Percentiles rank a stretch among this genome's conserved stretches.
Conservation (phyloP, 37 sponge, comb jelly and placozoan genomes). For the Aphrocallistes beatrix region DNA sequence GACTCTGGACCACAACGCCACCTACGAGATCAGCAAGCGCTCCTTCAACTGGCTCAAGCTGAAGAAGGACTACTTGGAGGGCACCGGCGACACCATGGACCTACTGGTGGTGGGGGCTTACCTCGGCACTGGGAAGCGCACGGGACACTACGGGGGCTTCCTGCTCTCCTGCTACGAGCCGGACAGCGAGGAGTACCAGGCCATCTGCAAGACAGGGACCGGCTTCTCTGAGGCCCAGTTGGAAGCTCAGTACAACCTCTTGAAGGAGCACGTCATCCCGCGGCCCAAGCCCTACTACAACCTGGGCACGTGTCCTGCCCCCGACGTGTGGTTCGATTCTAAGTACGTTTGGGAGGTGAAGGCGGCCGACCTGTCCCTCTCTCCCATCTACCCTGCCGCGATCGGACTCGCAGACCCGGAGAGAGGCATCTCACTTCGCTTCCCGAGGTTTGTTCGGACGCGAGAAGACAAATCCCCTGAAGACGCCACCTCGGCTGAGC, state of each 20-base stretch:
- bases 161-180: conserved; percentile 91
- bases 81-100: conserved; percentile 90
- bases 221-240: conserved; percentile 93
- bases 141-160: conserved; percentile 90
- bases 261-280: conserved; percentile 61
- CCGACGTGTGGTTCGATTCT: conserved; percentile 94
- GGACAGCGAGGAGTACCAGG: conserved; percentile 81
- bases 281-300: conserved; percentile 74
- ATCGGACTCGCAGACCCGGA: conserved; percentile 83
- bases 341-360: conserved; percentile 96
- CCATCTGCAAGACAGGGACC: conserved; percentile 98
- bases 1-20: conserved; percentile 79
- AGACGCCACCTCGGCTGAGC: conserved; percentile 63
- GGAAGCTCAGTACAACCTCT: conserved; percentile 51
- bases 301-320: conserved; percentile 38
- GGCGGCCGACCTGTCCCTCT: conserved; percentile 91
- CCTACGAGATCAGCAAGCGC: conserved; percentile 91
- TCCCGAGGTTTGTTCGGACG: conserved; percentile 86
- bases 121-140: conserved; percentile 88
- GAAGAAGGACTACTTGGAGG: conserved; percentile 97
- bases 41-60: conserved; percentile 98
- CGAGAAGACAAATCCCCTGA: conserved; percentile 93
- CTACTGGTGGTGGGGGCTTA: conserved; percentile 90
- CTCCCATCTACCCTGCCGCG: conserved; percentile 89
- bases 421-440: conserved; percentile 92